A percentile compares a stretch with the other conserved stretches of the same genome.
phyloP scores from a whole-genome alignment of 2,797 vertebrate species.

The Pangasius larnaudii region DNA sequence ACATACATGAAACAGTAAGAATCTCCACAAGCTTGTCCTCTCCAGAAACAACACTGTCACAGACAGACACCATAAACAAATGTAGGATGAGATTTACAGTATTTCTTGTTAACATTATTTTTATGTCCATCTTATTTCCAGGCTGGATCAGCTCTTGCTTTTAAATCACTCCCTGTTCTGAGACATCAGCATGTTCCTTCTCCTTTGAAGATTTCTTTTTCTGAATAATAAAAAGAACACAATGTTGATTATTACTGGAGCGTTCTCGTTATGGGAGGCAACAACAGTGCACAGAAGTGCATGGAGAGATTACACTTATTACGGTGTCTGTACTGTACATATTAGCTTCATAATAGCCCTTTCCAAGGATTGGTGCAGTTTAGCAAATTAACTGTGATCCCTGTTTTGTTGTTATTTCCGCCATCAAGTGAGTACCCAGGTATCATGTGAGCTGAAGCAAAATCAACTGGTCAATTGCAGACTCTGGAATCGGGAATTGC shows the following conservation, averaged over 20 bases:
- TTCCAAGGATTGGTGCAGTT: neutral
- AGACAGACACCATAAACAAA: neutral
- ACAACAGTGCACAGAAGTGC: neutral
- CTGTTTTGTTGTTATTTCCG: neutral
- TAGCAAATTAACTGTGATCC: neutral
- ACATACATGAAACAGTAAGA: neutral
- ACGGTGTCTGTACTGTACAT: neutral
- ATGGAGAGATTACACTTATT: neutral
- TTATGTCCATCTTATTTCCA: neutral
- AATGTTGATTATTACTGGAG: constrained; percentile 10
- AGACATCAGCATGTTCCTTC: constrained; percentile 8
- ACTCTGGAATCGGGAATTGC: neutral
- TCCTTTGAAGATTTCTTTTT: constrained; percentile 51
- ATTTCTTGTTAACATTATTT: neutral
- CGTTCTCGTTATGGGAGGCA: neutral
- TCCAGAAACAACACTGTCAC: neutral
- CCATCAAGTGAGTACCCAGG: neutral
- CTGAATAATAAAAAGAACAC: constrained; percentile 29
- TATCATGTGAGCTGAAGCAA: neutral
- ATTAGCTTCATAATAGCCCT: neutral
- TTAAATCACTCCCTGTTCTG: neutral
- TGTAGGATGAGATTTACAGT: neutral
- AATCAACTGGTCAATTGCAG: neutral
- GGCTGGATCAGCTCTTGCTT: neutral
- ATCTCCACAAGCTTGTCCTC: neutral